Conservation (phyloP, 2,888 invertebrate genomes). For the Elegia similella region DNA sequence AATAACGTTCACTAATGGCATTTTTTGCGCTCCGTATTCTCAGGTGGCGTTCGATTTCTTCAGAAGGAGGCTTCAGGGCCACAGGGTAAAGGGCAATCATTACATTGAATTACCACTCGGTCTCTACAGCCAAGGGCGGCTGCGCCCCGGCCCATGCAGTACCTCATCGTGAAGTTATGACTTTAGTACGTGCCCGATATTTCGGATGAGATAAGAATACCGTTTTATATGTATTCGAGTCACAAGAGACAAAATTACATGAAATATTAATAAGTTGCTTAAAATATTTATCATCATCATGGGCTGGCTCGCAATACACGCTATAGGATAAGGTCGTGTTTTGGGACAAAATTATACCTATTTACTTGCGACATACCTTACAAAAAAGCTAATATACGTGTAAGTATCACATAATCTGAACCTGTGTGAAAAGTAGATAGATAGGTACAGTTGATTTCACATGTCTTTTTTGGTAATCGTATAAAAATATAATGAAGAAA, state of each 20-base stretch:
- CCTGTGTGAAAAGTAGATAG: no score
- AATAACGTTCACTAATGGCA: background rate
- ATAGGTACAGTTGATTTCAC: no score
- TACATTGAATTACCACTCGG: slow-evolving; percentile 65
- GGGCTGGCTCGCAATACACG: no score
- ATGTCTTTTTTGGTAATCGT: no score
- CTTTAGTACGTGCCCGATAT: slow-evolving; percentile 74
- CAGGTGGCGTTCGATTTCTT: slow-evolving; percentile 45
- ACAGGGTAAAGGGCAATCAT: slow-evolving; percentile 47
- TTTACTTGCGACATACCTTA: no score
- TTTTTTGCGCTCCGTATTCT: slow-evolving; percentile 45
- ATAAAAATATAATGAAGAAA: no score
- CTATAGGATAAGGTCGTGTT: no score
- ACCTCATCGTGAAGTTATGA: slow-evolving; percentile 74
- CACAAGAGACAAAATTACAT: slow-evolving; percentile 57
- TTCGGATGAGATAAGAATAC: slow-evolving; percentile 70
- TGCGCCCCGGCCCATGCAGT: slow-evolving; percentile 56
- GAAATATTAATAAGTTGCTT: slow-evolving; percentile 34
- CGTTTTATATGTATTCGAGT: slow-evolving; percentile 62
- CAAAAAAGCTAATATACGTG: no score
- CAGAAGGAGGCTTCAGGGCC: slow-evolving; percentile 32
- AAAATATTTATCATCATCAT: slow-evolving; percentile 21
- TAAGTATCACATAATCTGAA: no score
- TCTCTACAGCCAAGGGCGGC: slow-evolving; percentile 55
- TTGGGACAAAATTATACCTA: no score